Conservation (phyloP, 2,113 vertebrate species). For the Mixornis gularis region DNA sequence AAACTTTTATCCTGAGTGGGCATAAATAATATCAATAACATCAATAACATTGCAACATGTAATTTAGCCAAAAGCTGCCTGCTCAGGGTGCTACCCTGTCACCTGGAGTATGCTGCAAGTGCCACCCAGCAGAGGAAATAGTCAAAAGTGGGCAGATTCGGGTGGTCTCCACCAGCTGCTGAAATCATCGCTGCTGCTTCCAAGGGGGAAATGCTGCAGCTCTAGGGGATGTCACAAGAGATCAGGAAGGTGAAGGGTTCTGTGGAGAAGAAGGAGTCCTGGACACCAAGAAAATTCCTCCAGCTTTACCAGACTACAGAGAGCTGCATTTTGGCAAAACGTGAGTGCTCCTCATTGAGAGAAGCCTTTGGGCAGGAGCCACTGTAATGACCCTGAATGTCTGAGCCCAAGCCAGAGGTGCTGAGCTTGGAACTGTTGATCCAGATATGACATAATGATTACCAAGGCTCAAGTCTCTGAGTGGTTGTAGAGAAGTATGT, state of each 20-base stretch:
- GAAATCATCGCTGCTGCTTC: neutral
- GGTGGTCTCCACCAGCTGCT: neutral
- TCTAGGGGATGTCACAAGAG: neutral
- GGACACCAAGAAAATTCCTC: neutral
- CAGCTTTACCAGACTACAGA: neutral
- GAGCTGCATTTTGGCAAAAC: neutral
- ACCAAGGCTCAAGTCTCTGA: neutral
- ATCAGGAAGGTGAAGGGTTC: neutral
- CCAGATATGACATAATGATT: neutral
- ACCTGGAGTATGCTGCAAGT: neutral
- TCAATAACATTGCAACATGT: neutral
- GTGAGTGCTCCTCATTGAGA: neutral
- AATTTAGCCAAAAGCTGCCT: neutral
- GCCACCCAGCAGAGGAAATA: neutral
- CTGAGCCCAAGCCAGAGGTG: neutral
- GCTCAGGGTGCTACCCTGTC: neutral
- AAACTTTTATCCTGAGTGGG: neutral
- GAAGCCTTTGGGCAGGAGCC: neutral
- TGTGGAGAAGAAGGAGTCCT: neutral
- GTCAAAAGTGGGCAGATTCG: neutral
- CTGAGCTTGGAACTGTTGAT: neutral
- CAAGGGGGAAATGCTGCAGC: neutral
- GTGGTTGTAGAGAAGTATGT: neutral
- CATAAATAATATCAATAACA: neutral
- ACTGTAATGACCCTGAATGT: neutral